Evolutionary conservation across 1,140 invertebrate genomes (phyloP), one percentile per base, ranked within the genome.

Genomic region (Zaprionus vittiger): DNA sequence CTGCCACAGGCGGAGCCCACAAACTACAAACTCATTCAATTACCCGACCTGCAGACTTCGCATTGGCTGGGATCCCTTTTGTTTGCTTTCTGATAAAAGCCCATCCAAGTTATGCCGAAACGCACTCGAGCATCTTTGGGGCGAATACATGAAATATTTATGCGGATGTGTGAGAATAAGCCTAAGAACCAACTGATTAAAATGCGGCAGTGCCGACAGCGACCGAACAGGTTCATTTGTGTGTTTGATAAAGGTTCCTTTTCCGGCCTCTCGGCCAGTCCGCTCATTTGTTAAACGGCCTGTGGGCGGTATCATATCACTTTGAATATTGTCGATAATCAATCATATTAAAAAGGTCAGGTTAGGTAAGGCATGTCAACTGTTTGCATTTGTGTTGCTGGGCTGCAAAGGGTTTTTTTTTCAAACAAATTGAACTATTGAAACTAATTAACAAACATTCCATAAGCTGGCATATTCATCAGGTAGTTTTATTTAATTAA

Each of bases 241-340:
- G 67, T 47, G 41, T 17, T 81, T 77, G 47, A 52, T 22, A 52
- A 52, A 52, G 47, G 47, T 52, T 12, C 47, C 47, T 22, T 17
- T 26, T 20, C 31, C 47, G 28, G 1, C 17, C n/a, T 52, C 49
- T 17, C 34, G 12, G 66, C 68, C 44, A 41, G 38, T 28, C 65
- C 73, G 70, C 80, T 77, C 82, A 91, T 90, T 90, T 90, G 86
- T 77, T 86, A 91, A 91, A 86, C 81, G 81, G 73, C 73, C 76
- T 70, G 72, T 79, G 80, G 52, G 75, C 62, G 68, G 70, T 55
- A 61, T 67, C 66, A 61, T 44, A 63, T 72, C 41, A 61, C 28
- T 24, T 54, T 62, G 37, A 57, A 73, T 80, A 49, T 57, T 49
- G 34, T 69, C 69, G 76, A 80, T 90, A 90, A 90, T 90, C 86